Base-by-base conservation (phyloP, 1,140 invertebrate genomes). In the Cepaea nemoralis region DNA sequence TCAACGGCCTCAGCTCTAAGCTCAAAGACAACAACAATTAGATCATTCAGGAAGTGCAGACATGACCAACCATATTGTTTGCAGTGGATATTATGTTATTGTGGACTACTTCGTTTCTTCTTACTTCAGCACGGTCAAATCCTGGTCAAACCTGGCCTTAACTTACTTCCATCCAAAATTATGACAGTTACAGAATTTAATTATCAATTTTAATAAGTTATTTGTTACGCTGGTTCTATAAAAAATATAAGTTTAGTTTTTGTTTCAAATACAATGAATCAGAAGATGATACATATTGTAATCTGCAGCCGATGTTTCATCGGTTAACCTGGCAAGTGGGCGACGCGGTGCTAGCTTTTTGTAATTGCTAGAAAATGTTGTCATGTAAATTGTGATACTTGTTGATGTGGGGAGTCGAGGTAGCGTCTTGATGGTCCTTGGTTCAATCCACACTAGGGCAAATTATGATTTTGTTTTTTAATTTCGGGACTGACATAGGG, bases 51-150 rank as follows among this genome's bases (percentile, higher is more conserved):
- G 66, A 77, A 73, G 73, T 80, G 37, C 66, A 59, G 39, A 37
- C 45, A 73, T 67, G 69, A 70, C 40, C 50, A 63, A 78, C 83
- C 83, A 84, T 84, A 81, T 84, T 84, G 83, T 84, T 84, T 84
- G 83, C 71, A 77, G 76, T 59, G 37, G 63, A 55, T 75, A 75
- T 55, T 55, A 55, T 55, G 50, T 55, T 55, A 55, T 55, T 55
- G 50, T 22, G 22, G 22, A 10, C 50, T 14, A 55, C 1, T 55
- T 16, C 8, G 50, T 14, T 8, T 19, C n/a, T 55, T 55, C 8
- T 14, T 8, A 3, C n/a, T 55, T 55, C 8, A 55, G n/a, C 19
- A 55, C 5, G 50, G 50, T 24, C 50, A 55, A 55, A 55, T 55
- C n/a, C 16, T 55, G 19, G 50, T 22, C 2, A 55, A 55, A 22